These are phyloP conservation scores for Lordiphosa fenestrarum DNA, from an alignment of 2,888 invertebrate genomes.

Conservation along the genomic window DNA sequence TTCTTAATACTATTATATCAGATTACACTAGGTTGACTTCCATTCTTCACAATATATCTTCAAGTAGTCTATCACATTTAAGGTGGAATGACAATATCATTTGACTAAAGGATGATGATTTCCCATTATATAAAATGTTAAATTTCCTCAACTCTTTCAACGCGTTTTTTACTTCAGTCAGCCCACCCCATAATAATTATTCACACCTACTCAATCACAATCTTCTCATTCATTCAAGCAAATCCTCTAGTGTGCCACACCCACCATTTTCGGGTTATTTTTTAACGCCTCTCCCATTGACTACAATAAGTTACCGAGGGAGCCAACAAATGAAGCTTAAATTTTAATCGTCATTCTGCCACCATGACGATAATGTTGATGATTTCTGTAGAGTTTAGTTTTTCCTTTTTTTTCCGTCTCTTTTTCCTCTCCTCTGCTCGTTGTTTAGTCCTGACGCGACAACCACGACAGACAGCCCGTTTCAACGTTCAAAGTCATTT, in stretches of 20 bases:
- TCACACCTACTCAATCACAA: slow-evolving; percentile 64
- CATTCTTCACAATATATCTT: no score
- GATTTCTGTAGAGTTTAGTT: slow-evolving; percentile 34
- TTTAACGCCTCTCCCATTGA: slow-evolving; percentile 1
- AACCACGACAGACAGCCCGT: slow-evolving; percentile 35
- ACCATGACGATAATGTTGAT: slow-evolving; percentile 71
- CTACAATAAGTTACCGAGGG: slow-evolving; percentile 25
- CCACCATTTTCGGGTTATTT: neutral
- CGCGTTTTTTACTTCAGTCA: neutral
- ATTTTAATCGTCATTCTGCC: slow-evolving; percentile 67
- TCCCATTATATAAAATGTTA: no score
- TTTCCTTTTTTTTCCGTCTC: slow-evolving; percentile 10
- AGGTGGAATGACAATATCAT: no score
- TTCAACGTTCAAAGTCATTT: slow-evolving; percentile 77
- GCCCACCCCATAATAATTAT: slow-evolving; percentile 3
- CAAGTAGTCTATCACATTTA: no score
- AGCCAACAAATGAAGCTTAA: slow-evolving; percentile 67
- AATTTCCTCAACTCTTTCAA: neutral
- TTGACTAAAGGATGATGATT: no score
- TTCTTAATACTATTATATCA: no score
- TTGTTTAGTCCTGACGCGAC: slow-evolving; percentile 20
- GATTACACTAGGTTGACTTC: no score
- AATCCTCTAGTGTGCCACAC: slow-evolving; percentile 22
- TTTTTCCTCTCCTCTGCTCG: slow-evolving; percentile 15
- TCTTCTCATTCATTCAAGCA: slow-evolving; percentile 9